phyloP scores from a whole-genome alignment of 92 coral and sea anemone genomes.

The Pocillopora grandis region DNA sequence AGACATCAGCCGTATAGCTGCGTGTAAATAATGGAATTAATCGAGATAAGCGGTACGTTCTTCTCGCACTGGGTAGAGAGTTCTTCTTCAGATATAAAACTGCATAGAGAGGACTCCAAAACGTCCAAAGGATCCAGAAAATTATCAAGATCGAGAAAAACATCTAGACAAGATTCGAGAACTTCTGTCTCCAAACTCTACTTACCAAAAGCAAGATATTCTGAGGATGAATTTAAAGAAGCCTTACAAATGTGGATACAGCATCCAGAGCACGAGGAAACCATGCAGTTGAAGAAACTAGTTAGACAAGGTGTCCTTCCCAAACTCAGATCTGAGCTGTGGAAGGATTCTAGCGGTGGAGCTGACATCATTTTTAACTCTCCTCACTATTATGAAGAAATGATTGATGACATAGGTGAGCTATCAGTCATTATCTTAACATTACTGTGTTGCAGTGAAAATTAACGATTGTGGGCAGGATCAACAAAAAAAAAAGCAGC shows the following conservation, averaged over 20 bases:
- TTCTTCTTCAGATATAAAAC: conserved; percentile 17
- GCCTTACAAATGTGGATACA: conserved; percentile 62
- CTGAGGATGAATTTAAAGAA: conserved; percentile 58
- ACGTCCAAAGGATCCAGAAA: conserved; percentile 13
- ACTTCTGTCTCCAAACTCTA: conserved; percentile 5
- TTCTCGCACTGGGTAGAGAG: conserved; percentile 68
- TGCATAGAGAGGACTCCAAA: conserved; percentile 30
- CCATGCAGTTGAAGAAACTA: conserved; percentile 55
- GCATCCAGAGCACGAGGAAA: conserved; percentile 44
- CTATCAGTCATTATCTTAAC: not conserved
- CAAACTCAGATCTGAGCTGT: conserved; percentile 53
- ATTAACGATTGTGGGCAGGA: no score
- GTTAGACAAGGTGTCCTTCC: conserved; percentile 71
- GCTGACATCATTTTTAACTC: conserved; percentile 46
- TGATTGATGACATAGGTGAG: conserved; percentile 76
- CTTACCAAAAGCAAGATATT: conserved; percentile 30
- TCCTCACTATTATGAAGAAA: conserved; percentile 65
- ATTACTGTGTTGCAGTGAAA: no score
- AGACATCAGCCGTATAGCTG: no score
- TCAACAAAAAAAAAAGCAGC: no score
- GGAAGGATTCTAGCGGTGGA: conserved; percentile 73
- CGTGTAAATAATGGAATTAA: conserved; percentile 42
- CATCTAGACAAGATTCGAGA: conserved; percentile 27
- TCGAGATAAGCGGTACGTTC: conserved; percentile 39
- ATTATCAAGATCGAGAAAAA: not conserved